Percentiles rank a stretch among this genome's conserved stretches.
These are phyloP conservation scores for Orthosia incerta DNA, from an alignment of 2,888 invertebrate species.

Conservation along the genomic window DNA sequence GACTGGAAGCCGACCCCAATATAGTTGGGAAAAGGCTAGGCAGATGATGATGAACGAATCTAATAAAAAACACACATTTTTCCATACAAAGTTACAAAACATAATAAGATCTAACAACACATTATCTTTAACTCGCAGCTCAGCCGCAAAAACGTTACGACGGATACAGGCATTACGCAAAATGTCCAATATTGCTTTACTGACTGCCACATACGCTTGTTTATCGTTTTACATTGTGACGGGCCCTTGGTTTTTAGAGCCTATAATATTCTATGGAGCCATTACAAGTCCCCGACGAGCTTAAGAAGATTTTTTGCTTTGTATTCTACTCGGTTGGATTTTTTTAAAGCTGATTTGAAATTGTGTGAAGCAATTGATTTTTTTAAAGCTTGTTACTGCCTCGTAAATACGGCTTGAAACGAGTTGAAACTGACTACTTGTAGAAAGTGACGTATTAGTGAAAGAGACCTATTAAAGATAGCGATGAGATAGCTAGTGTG, in stretches of 20 bases:
- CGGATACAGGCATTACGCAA: conserved; percentile 45
- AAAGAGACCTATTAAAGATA: no score
- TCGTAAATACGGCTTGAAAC: no score
- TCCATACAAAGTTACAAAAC: conserved; percentile 1
- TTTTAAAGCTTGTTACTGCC: neutral
- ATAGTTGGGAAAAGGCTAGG: no score
- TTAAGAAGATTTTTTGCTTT: conserved; percentile 45
- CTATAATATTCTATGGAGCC: conserved; percentile 57
- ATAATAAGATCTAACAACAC: conserved; percentile 25
- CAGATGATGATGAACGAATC: no score
- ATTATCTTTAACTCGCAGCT: conserved; percentile 13
- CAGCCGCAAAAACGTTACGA: conserved; percentile 34
- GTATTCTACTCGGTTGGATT: conserved; percentile 6
- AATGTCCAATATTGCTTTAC: conserved; percentile 60
- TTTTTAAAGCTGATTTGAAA: conserved; percentile 36
- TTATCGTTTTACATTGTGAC: conserved; percentile 61
- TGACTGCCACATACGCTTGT: conserved; percentile 50
- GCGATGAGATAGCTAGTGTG: no score
- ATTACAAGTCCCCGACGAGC: conserved; percentile 36
- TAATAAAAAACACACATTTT: neutral
- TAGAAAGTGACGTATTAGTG: no score
- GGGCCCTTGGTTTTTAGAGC: conserved; percentile 54
- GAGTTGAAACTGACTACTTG: no score
- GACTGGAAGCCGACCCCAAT: no score
- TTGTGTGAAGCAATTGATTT: conserved; percentile 14